Evolutionary conservation across 2,888 invertebrate species (phyloP).

Genomic region (Oscheius sp.): DNA sequence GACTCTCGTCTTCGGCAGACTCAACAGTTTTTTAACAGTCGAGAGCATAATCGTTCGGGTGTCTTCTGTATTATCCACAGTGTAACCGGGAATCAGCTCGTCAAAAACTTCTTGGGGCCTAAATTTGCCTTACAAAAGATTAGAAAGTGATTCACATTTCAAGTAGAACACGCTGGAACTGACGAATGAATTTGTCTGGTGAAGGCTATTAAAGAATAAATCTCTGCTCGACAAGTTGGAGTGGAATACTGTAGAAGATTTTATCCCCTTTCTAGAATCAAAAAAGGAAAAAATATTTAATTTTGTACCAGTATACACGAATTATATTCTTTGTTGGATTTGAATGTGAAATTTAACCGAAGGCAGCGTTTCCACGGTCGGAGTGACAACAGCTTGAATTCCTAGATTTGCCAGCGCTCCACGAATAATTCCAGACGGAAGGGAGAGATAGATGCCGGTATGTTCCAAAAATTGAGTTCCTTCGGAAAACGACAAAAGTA

Average conservation of each 20-base stretch:
- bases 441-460: constrained; percentile 77
- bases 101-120: too few species aligned
- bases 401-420: constrained; percentile 94
- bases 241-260: too few species aligned
- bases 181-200: too few species aligned
- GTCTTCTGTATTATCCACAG: background rate
- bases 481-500: constrained; percentile 85
- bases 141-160: too few species aligned
- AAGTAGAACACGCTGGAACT: too few species aligned
- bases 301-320: background rate
- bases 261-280: too few species aligned
- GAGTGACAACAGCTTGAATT: constrained; percentile 85
- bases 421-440: constrained; percentile 92
- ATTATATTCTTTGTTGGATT: constrained; percentile 45
- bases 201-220: too few species aligned
- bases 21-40: background rate
- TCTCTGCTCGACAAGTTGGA: too few species aligned
- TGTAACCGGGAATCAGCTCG: too few species aligned
- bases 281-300: too few species aligned
- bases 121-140: too few species aligned
- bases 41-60: background rate
- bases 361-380: constrained; percentile 72
- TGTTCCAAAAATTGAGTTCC: constrained; percentile 88
- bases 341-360: constrained; percentile 68
- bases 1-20: constrained; percentile 2